Evolutionary conservation across 2,797 vertebrate genomes (phyloP), one percentile per base, ranked within the genome.

Genomic region (Sebastiscus albofasciatus): DNA sequence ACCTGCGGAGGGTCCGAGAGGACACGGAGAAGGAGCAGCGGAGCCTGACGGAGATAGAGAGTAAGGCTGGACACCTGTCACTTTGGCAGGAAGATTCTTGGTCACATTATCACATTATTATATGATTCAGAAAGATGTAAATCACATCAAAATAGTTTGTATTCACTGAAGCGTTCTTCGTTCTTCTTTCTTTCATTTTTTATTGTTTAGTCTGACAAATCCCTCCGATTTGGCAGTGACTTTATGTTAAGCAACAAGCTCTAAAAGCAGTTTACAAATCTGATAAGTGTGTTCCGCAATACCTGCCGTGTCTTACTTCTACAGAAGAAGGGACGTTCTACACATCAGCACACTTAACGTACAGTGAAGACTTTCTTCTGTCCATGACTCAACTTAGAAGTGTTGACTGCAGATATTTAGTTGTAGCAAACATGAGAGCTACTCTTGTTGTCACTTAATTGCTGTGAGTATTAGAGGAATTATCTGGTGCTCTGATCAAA

Each of bases 1-100:
- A 99, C 94, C 94, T 98, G 84, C 97, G 98, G 71, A 94, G 97
- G 90, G 97, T 96, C 81, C 93, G 96, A 20, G 97, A 99, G 82
- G 97, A 99, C 94, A 98, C 97, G 0, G 97, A 99, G 94, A 99
- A 99, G 90, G 98, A 98, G 0, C 99, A 99, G 94, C 95, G 97
- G 79, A 98, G 97, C 92, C 93, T 99, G 84, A 99, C 98, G 0
- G 98, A 99, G 92, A 97, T 99, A 0, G 99, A 99, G 90, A 96
- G 98, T 99, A 92, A 97, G 97, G 0, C 7, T 3, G 12, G 6
- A 9, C 79, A 2, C 54, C 18, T 27, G 14, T 18, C 12, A 8
- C 34, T 22, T 22, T 6, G n/a, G 27, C 42, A 0, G 65, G 3
- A 31, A n/a, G 1, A 27, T 46, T 12, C 58, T 12, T 22, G 9